A percentile compares a stretch with the other conserved stretches of the same genome.
Evolutionary conservation across 2,888 invertebrate species (phyloP).

Genomic region (Platerodrilus igneus): DNA sequence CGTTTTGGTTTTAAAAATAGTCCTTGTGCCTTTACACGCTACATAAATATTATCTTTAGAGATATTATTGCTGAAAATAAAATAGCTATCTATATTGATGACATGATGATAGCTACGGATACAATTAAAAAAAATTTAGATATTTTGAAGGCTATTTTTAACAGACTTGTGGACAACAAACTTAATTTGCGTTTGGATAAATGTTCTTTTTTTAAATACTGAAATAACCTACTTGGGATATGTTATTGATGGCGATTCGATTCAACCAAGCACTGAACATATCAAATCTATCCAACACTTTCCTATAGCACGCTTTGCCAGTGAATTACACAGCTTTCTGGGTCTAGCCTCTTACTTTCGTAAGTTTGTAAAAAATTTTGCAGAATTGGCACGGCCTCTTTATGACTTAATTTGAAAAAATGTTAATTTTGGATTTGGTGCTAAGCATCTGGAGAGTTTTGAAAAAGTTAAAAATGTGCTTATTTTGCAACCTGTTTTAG

Average conservation of each 20-base stretch:
- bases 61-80: conserved; percentile 19
- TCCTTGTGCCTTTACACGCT: no score
- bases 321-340: conserved; percentile 23
- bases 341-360: conserved; percentile 28
- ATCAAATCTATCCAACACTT: conserved; percentile 22
- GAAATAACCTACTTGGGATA: conserved; percentile 30
- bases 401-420: conserved; percentile 24
- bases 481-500: conserved; percentile 24
- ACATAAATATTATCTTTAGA: conserved; percentile 14
- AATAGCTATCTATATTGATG: conserved; percentile 29
- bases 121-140: conserved; percentile 11
- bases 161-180: not conserved
- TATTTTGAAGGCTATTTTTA: not conserved
- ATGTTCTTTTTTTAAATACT: conserved; percentile 22
- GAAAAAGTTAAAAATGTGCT: conserved; percentile 17
- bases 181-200: conserved; percentile 17
- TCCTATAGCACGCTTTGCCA: conserved; percentile 17
- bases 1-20: no score
- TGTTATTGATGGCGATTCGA: conserved; percentile 16
- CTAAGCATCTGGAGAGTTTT: not conserved
- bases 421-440: conserved; percentile 14
- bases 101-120: conserved; percentile 34
- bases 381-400: conserved; percentile 26
- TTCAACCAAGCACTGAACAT: conserved; percentile 21
- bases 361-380: conserved; percentile 26